Evolutionary conservation across 1,140 invertebrate genomes (phyloP), one percentile per base, ranked within the genome.

Genomic region (Brachionus koreanus): DNA sequence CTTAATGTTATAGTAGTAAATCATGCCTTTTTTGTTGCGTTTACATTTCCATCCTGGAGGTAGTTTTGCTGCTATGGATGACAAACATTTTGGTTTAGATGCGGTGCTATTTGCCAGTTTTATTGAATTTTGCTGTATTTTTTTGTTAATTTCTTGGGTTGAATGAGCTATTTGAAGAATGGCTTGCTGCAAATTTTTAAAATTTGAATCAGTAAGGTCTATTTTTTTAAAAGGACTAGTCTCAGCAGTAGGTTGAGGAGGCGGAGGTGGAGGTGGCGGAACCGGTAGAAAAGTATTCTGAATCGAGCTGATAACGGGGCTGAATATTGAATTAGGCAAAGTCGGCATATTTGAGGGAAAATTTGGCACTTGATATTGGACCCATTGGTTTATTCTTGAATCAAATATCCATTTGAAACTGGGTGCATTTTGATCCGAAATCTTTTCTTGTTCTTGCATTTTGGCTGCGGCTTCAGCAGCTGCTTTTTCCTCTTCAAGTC

Each of bases 1-100:
- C 84, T 92, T 92, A 0, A 93, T 89, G 87, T 97, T 94, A 87
- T 96, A 98, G 89, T 96, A 98, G 87, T 97, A 98, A 0, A 92
- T 91, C 83, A 94, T 89, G 1, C 95, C 95, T 57, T 93, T 79
- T 29, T 19, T 39, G 23, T 79, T 79, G 23, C 61, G 35, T 35
- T 79, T 79, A 13, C 76, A 79, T 35, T 79, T 79, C 76, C 76
- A 79, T 0, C 49, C 49, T 5, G n/a, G 16, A 25, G 76, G 76
- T 23, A 79, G 29, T 46, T 74, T 74, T 25, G 69, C 42, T 23
- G 39, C 42, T 23, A 74, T 74, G 5, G 42, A 42, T 1, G 69
- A 29, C 39, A 74, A 74, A 43, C 42, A 74, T 43, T 35, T 33
- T 43, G 19, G 39, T 10, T 37, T 79, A 61, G 35, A 43, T n/a